A percentile compares a stretch with the other conserved stretches of the same genome.
Conservation (phyloP, 2,797 vertebrate genomes). For the Sebastes dallii region DNA sequence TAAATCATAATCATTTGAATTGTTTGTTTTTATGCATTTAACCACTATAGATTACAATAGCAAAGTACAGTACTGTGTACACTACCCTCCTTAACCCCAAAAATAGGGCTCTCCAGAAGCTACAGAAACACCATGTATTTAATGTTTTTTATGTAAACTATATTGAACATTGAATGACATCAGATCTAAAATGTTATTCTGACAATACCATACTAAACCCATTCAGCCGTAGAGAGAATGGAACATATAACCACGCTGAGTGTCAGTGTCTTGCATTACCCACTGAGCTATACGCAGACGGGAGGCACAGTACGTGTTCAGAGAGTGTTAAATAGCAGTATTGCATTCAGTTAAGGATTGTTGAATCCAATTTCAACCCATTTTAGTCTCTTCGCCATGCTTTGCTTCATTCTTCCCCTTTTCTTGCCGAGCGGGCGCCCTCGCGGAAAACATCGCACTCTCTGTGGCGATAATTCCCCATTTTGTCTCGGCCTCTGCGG, state of each 20-base stretch:
- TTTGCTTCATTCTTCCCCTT: slow-evolving; percentile 8
- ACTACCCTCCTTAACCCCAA: too few relatives aligned
- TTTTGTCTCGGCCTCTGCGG: slow-evolving; percentile 44
- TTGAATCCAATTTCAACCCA: slow-evolving; percentile 12
- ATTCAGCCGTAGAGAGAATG: background rate
- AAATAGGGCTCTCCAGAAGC: too few relatives aligned
- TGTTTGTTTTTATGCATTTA: too few relatives aligned
- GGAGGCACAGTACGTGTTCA: background rate
- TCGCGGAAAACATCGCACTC: slow-evolving; percentile 13
- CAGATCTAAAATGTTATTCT: slow-evolving; percentile 11
- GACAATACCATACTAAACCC: slow-evolving; percentile 13
- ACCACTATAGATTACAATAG: too few relatives aligned
- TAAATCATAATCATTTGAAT: too few relatives aligned
- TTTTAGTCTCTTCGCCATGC: slow-evolving; percentile 11
- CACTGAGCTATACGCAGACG: background rate
- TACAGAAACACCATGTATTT: too few relatives aligned
- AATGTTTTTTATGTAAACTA: too few relatives aligned
- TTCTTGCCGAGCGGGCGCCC: slow-evolving; percentile 33
- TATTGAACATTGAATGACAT: background rate
- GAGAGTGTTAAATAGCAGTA: slow-evolving; percentile 15
- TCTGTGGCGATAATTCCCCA: slow-evolving; percentile 51
- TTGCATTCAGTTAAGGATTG: slow-evolving; percentile 4
- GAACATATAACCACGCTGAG: background rate
- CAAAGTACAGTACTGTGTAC: too few relatives aligned
- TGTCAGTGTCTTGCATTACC: background rate